Base-by-base conservation (phyloP, 2,797 vertebrate genomes). In the Orestias chungarensis region DNA sequence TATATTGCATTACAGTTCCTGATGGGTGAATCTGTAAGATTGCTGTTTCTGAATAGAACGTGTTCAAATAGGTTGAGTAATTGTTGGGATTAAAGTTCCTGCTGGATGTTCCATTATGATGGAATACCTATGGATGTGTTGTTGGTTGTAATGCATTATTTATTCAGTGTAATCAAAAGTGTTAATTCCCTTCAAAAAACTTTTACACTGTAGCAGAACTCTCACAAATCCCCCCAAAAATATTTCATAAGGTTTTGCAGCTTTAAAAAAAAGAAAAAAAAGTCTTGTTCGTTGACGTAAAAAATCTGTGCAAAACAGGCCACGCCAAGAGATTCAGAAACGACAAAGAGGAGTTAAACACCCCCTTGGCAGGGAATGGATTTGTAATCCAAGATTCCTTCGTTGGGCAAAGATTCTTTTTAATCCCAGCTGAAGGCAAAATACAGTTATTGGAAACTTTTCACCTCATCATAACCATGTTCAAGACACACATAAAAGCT, bases 361-460 rank as follows among this genome's bases (percentile, higher is more conserved):
- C 73, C 78, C 92, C 88, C 74, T 80, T 79, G 91, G 91, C 89
- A 61, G 75, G 68, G 84, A 85, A 82, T 90, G 87, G 88, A 90
- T 91, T 88, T 92, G 93, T 90, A 93, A 93, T 93, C 87, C 74
- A 83, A 94, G 91, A 91, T 90, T 91, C 82, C 70, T 75, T 88
- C 86, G 78, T 75, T 80, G 86, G 90, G 90, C 88, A 87, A 69
- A 88, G 82, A 84, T 91, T 85, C 82, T 69, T 82, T 90, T 89
- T 92, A 94, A 94, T 94, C 93, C 86, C 79, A 23, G 91, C 93
- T 92, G 64, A 81, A 73, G 93, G 93, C 90, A 83, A 92, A 86
- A 91, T 68, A 70, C 80, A 87, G 91, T 92, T 92, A 94, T 93
- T 93, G 93, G 93, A 94, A 94, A 94, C 93, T 92, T 92, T 92